Base-by-base conservation (phyloP, 2,888 invertebrate genomes). In the Lapara coniferarum region DNA sequence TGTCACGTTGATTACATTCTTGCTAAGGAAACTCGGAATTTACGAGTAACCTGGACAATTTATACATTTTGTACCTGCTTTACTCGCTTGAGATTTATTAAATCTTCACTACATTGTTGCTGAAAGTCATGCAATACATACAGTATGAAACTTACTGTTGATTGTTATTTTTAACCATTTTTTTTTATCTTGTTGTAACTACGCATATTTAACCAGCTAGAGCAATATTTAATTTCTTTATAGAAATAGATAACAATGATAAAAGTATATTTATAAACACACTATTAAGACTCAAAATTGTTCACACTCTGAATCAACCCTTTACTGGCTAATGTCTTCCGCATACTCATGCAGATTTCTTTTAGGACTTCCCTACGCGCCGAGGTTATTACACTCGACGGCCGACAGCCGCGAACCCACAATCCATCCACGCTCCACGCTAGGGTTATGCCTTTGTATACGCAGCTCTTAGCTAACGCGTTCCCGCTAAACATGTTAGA, bases 311-410 rank as follows among this genome's bases (percentile, higher is more conserved):
- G 16, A 44, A 10, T 59, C 16, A 44, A n/a, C 37, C 37, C 30
- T 59, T 59, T 16, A 46, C 16, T 63, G 5, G 19, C 19, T 46
- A 46, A 49, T 16, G n/a, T 16, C 10, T 63, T 19, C 19, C 49
- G 58, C 59, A 59, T 49, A 49, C 12, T 16, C 25, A 63, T 59
- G 59, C 44, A 59, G 46, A 13, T 49, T 63, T 49, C 16, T 63
- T 63, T 63, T 63, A 49, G 49, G 46, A 63, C 49, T 63, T 63
- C 49, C 63, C 63, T 63, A 63, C 19, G 16, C 63, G 10, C n/a
- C 73, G 88, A 86, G 91, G 91, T 91, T 90, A 90, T 87, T 91
- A 89, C 89, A 85, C 91, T 82, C 87, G 69, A 73, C 78, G 80
- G 49, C 7, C 46, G 63, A 6, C 37, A 57, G 30, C 19, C 46